A percentile compares a stretch with the other conserved stretches of the same genome.
Evolutionary conservation across 1,140 invertebrate species (phyloP).

Genomic region (Wiebesia pumilae): DNA sequence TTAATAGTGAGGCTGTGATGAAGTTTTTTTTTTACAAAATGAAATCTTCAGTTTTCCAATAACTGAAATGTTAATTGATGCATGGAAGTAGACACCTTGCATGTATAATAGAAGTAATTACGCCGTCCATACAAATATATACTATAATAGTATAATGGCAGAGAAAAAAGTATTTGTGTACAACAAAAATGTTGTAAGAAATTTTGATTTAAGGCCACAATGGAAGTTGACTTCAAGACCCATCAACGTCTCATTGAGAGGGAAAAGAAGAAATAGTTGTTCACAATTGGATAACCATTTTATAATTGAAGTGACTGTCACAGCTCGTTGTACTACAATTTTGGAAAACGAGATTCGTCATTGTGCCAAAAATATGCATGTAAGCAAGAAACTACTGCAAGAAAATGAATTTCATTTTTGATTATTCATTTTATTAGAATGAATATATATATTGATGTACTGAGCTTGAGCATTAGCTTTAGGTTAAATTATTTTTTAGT

Average conservation of each 20-base stretch:
- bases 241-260: conserved; percentile 17
- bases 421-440: conserved; percentile 48
- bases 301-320: not conserved
- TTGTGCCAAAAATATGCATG: conserved; percentile 51
- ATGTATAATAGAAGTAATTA: conserved; percentile 52
- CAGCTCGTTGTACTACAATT: conserved; percentile 25
- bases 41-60: conserved; percentile 43
- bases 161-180: conserved; percentile 46
- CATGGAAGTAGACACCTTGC: conserved; percentile 33
- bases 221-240: not conserved
- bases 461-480: conserved; percentile 44
- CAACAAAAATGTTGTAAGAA: conserved; percentile 36
- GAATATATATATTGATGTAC: conserved; percentile 47
- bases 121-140: conserved; percentile 46
- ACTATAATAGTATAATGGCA: conserved; percentile 45
- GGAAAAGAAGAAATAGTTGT: conserved; percentile 1
- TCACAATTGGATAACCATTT: not conserved
- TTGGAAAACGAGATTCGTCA: not conserved
- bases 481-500: conserved; percentile 37
- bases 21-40: conserved; percentile 60
- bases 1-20: conserved; percentile 71
- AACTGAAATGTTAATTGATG: conserved; percentile 37
- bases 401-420: conserved; percentile 45
- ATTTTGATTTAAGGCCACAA: conserved; percentile 3
- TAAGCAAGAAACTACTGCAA: conserved; percentile 38